phyloP scores from a whole-genome alignment of 2,888 invertebrate species.

The Anodontia alba region DNA sequence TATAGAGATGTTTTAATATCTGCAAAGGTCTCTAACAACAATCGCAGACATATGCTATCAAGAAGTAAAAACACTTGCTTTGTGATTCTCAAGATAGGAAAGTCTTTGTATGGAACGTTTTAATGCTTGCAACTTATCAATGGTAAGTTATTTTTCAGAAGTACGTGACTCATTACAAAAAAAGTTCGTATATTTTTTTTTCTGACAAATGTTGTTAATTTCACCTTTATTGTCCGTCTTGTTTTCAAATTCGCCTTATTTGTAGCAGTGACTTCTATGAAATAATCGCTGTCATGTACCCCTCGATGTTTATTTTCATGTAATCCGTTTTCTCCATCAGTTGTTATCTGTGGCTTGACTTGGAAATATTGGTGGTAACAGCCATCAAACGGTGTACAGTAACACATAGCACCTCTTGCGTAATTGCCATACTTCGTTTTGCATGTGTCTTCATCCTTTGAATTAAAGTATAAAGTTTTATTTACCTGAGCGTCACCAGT shows the following conservation, averaged over 20 bases:
- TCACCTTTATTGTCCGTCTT: not conserved
- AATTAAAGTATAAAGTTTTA: not conserved
- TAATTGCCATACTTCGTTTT: slow-evolving; percentile 39
- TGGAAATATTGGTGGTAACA: slow-evolving; percentile 68
- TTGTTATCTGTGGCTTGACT: slow-evolving; percentile 38
- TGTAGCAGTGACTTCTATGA: slow-evolving; percentile 38
- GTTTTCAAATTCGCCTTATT: not conserved
- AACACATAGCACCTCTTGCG: slow-evolving; percentile 62
- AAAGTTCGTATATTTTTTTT: too few species aligned
- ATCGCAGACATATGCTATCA: too few species aligned
- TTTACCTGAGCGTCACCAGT: too few species aligned
- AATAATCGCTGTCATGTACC: slow-evolving; percentile 71
- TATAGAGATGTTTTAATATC: too few species aligned
- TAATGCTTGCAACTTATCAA: too few species aligned
- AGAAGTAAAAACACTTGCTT: too few species aligned
- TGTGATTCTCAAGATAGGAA: too few species aligned
- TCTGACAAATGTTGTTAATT: too few species aligned
- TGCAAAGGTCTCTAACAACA: too few species aligned
- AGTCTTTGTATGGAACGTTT: too few species aligned
- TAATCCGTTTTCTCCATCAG: slow-evolving; percentile 10
- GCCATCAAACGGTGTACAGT: slow-evolving; percentile 66
- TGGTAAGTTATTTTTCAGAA: too few species aligned
- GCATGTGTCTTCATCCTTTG: slow-evolving; percentile 28
- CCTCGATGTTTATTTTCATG: slow-evolving; percentile 48
- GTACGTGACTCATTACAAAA: too few species aligned